Conservation (phyloP, 1,140 invertebrate species). For the Proctacanthus coquilletti region DNA sequence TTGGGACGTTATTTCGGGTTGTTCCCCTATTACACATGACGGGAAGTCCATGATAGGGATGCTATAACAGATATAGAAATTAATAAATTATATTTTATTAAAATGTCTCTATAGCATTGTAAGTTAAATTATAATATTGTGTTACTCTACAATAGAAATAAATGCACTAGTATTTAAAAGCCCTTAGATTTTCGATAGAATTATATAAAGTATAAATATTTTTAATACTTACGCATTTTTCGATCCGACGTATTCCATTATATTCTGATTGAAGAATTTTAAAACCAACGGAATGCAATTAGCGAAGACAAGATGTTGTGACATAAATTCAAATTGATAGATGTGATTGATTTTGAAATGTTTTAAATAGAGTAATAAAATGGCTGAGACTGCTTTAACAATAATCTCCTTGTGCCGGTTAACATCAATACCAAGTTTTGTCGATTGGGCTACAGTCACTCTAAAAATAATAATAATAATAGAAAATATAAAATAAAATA, state of each 20-base stretch:
- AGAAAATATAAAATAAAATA: slow-evolving; percentile 12
- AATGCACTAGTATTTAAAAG: no score
- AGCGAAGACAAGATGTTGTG: slow-evolving; percentile 96
- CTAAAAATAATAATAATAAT: slow-evolving; percentile 28
- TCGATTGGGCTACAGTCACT: slow-evolving; percentile 90
- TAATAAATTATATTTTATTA: no score
- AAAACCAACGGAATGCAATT: slow-evolving; percentile 97
- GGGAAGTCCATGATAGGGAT: slow-evolving; percentile 93
- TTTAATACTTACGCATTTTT: slow-evolving; percentile 63
- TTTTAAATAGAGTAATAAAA: slow-evolving; percentile 84
- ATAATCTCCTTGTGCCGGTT: slow-evolving; percentile 98
- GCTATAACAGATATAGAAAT: no score
- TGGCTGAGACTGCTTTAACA: slow-evolving; percentile 92
- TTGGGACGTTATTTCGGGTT: slow-evolving; percentile 85
- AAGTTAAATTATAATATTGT: no score
- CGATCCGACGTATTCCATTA: slow-evolving; percentile 84
- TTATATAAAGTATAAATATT: no score
- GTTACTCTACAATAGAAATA: no score
- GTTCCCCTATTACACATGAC: slow-evolving; percentile 89
- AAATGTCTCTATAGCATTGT: no score
- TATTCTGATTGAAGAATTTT: slow-evolving; percentile 99
- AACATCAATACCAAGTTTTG: slow-evolving; percentile 93
- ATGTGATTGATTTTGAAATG: slow-evolving; percentile 99
- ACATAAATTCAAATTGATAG: slow-evolving; percentile 99
- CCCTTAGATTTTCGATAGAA: no score